Conservation (phyloP, 2,113 vertebrate species). For the Pan paniscus region DNA sequence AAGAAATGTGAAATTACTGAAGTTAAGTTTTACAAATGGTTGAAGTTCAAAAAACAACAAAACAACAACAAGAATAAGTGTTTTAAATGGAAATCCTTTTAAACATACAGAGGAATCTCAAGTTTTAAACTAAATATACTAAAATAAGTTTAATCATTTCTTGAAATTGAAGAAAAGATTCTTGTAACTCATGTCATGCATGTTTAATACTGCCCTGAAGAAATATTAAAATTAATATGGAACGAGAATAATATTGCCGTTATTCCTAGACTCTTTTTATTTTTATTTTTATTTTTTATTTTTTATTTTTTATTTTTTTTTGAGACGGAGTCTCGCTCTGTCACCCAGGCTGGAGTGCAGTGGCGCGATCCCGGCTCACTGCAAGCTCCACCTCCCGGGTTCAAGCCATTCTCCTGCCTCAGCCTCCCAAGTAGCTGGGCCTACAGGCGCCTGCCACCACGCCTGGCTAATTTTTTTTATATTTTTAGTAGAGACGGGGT, state of each 20-base stretch:
- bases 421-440: too few relatives aligned
- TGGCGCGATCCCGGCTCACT: too few relatives aligned
- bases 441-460: too few relatives aligned
- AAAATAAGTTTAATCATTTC: conserved; percentile 13
- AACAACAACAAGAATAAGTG: neutral
- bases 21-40: neutral
- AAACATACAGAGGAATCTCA: neutral
- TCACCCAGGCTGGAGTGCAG: too few relatives aligned
- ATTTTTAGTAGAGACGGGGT: too few relatives aligned
- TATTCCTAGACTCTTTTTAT: neutral
- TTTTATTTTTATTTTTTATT: too few relatives aligned
- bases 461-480: too few relatives aligned
- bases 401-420: too few relatives aligned
- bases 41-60: neutral
- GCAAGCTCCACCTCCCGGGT: too few relatives aligned
- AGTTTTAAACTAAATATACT: neutral
- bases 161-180: neutral
- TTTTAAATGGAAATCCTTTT: neutral
- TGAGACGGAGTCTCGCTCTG: too few relatives aligned
- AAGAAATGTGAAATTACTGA: neutral
- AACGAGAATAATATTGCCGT: neutral
- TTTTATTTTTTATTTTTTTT: too few relatives aligned
- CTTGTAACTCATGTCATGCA: neutral
- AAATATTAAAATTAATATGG: neutral
- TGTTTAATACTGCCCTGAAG: neutral